Evolutionary conservation across 2,113 vertebrate genomes (phyloP).

Genomic region (cattle (Bos taurus)): DNA sequence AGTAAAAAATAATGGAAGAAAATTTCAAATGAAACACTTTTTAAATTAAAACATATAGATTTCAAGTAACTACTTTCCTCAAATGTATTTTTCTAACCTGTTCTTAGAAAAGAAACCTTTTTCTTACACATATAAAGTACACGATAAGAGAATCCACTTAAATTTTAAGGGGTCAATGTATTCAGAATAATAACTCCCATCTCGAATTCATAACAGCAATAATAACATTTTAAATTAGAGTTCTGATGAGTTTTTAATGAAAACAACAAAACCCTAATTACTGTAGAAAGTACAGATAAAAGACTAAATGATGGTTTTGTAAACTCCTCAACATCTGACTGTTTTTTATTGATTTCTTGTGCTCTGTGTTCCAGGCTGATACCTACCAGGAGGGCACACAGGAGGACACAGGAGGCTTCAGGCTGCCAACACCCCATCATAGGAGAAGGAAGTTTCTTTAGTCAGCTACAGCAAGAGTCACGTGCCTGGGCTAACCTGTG

Average conservation of each 20-base stretch:
- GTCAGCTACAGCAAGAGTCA: background rate
- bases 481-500: background rate
- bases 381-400: background rate
- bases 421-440: no score
- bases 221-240: background rate
- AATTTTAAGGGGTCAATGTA: background rate
- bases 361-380: background rate
- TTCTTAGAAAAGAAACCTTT: background rate
- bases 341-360: background rate
- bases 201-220: background rate
- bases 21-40: background rate
- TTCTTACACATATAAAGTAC: background rate
- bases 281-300: background rate
- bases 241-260: conserved; percentile 29
- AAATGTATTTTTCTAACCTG: background rate
- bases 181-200: background rate
- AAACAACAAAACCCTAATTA: background rate
- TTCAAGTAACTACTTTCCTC: background rate
- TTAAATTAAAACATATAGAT: background rate
- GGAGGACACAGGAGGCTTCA: background rate
- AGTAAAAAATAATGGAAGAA: background rate
- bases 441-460: background rate
- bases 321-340: background rate
- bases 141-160: background rate
- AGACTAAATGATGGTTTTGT: background rate